phyloP scores from a whole-genome alignment of 1,140 invertebrate species.

The Charaxes varanes region DNA sequence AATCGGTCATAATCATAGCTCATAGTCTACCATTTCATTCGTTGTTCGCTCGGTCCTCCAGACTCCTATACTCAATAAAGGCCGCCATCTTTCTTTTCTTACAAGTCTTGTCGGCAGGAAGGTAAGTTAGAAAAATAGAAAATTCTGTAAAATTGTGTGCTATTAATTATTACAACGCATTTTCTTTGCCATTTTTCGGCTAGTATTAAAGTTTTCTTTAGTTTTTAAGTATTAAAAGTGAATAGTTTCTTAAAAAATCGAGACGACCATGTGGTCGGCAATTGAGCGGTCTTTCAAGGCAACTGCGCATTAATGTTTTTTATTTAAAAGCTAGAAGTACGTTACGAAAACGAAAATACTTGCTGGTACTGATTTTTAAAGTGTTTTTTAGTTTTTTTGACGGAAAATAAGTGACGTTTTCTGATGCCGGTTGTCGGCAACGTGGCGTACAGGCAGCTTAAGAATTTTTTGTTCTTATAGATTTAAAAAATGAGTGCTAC shows the following conservation, averaged over 20 bases:
- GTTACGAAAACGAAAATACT: not conserved
- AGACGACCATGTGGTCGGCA: conserved; percentile 57
- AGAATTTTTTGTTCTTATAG: conserved; percentile 34
- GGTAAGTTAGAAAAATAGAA: conserved; percentile 49
- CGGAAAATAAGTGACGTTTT: not conserved
- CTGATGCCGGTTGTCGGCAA: conserved; percentile 43
- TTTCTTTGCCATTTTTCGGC: conserved; percentile 5
- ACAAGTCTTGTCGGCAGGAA: conserved; percentile 51
- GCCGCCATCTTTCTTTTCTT: conserved; percentile 68
- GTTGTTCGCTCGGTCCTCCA: conserved; percentile 20
- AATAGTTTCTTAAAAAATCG: conserved; percentile 10
- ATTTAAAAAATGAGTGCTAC: conserved; percentile 62
- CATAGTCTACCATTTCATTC: conserved; percentile 22
- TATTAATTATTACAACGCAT: conserved; percentile 5
- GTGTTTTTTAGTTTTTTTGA: not conserved
- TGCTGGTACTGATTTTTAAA: not conserved
- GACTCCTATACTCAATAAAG: conserved; percentile 26
- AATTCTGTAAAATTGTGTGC: conserved; percentile 19
- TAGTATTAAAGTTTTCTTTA: conserved; percentile 1
- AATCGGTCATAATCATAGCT: too few relatives aligned
- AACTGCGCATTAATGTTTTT: conserved; percentile 65
- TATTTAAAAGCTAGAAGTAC: conserved; percentile 21
- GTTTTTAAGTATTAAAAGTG: not conserved
- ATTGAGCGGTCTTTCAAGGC: conserved; percentile 36
- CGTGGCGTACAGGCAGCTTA: conserved; percentile 46